A percentile compares a stretch with the other conserved stretches of the same genome.
Evolutionary conservation across 2,888 invertebrate species (phyloP).

Genomic region (Tigriopus californicus): DNA sequence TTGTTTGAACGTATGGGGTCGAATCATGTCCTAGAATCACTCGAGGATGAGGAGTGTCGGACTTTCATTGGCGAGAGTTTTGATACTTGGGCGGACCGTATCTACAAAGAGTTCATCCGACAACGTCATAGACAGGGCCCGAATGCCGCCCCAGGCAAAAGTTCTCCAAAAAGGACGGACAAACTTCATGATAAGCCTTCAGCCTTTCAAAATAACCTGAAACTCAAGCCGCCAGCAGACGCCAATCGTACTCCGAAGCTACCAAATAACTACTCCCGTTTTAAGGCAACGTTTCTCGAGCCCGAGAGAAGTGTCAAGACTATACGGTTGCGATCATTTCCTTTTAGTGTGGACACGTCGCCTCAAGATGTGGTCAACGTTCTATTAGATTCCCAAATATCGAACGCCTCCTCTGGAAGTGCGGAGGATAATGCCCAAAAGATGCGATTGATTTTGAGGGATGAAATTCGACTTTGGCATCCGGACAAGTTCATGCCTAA

Average conservation of each 20-base stretch:
- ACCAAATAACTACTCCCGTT: too few species aligned
- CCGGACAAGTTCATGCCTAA: slow-evolving; percentile 10
- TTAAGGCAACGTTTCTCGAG: too few species aligned
- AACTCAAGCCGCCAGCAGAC: too few species aligned
- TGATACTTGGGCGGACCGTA: slow-evolving; percentile 12
- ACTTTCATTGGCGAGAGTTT: background rate
- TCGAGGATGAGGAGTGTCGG: background rate
- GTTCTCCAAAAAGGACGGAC: background rate
- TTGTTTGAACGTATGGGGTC: too few species aligned
- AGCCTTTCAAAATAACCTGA: too few species aligned
- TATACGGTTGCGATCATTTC: background rate
- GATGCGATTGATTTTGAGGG: background rate
- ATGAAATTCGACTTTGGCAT: slow-evolving; percentile 10
- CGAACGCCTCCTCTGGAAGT: background rate
- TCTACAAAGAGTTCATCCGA: slow-evolving; percentile 1
- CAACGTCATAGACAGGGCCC: background rate
- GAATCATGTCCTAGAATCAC: too few species aligned
- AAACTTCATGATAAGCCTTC: too few species aligned
- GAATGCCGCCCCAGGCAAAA: background rate
- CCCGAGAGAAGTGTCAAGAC: background rate
- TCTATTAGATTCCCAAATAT: too few species aligned
- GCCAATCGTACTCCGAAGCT: too few species aligned
- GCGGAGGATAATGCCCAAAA: background rate
- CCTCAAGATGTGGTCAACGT: background rate
- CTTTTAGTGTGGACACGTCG: background rate